These are phyloP conservation scores for Ibidorhyncha struthersii DNA, from an alignment of 2,113 vertebrate genomes.

Conservation along the genomic window DNA sequence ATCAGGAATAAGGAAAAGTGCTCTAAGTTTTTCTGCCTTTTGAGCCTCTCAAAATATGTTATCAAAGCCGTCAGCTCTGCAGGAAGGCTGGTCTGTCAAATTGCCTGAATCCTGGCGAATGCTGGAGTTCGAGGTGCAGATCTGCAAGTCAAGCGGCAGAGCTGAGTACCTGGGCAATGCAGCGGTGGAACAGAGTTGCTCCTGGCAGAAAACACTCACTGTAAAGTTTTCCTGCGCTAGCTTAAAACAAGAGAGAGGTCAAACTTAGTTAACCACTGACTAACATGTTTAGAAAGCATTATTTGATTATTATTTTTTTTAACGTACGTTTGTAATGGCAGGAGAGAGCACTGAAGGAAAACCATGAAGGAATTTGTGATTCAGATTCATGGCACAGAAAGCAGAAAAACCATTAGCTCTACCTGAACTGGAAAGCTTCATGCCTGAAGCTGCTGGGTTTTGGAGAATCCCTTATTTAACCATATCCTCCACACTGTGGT, in stretches of 20 bases:
- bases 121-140: neutral
- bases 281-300: neutral
- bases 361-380: neutral
- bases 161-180: neutral
- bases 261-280: neutral
- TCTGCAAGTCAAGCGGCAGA: neutral
- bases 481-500: neutral
- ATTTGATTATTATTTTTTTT: neutral
- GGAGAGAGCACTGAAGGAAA: neutral
- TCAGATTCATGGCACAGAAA: neutral
- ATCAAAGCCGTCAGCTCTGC: neutral
- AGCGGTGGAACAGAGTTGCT: rapidly evolving
- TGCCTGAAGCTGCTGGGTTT: neutral
- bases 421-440: neutral
- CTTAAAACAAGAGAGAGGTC: neutral
- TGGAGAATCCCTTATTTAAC: neutral
- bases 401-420: neutral
- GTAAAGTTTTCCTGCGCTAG: neutral
- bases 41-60: neutral
- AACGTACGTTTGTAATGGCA: neutral
- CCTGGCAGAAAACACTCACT: neutral
- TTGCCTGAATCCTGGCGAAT: neutral
- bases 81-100: neutral
- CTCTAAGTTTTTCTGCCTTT: neutral
- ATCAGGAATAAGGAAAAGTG: neutral